phyloP scores from a whole-genome alignment of 2,797 vertebrate species.

The Liasis olivaceus region DNA sequence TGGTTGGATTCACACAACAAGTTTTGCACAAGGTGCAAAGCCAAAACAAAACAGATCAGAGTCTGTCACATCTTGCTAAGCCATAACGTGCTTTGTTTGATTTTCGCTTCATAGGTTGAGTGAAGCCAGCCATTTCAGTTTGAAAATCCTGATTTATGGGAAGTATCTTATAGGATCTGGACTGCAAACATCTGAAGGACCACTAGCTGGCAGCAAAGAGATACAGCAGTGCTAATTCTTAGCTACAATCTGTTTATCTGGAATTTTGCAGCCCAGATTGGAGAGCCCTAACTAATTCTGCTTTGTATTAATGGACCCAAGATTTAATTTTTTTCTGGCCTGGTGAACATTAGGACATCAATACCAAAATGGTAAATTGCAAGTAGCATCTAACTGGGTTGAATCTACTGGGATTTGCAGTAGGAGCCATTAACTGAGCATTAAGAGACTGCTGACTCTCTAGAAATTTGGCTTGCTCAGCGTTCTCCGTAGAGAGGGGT shows the following conservation, averaged over 20 bases:
- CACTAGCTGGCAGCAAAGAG: background rate
- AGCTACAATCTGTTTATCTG: background rate
- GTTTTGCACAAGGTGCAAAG: too few relatives aligned
- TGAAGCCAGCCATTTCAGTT: background rate
- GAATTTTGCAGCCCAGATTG: background rate
- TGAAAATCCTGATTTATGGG: background rate
- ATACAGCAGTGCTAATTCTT: background rate
- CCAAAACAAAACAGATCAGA: background rate
- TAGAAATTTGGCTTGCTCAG: conserved; percentile 1
- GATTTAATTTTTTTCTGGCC: background rate
- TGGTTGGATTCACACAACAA: background rate
- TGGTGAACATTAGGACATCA: too few relatives aligned
- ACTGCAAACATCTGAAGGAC: background rate
- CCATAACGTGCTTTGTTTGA: background rate
- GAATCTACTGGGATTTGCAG: conserved; percentile 9
- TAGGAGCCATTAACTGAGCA: conserved; percentile 18
- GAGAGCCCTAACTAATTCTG: background rate
- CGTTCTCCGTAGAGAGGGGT: conserved; percentile 19
- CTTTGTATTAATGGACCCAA: background rate
- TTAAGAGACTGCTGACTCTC: background rate
- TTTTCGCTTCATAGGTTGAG: background rate
- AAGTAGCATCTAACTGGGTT: background rate
- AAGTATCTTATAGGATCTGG: background rate
- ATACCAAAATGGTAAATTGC: background rate
- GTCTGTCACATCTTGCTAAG: background rate